Conservation (phyloP, 2,888 invertebrate genomes). For the Aspidiotus destructor region DNA sequence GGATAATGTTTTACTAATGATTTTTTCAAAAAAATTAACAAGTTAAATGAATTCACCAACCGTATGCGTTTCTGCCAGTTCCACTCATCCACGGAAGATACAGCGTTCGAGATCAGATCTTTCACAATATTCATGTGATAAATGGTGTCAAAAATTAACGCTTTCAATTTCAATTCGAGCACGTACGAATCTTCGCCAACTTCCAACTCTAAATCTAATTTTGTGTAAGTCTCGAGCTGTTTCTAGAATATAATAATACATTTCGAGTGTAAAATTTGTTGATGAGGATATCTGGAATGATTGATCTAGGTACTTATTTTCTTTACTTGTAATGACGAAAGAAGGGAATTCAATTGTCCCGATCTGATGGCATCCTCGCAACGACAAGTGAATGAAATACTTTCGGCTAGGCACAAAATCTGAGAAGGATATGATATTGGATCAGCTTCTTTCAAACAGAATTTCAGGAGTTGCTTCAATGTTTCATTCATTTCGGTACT, state of each 20-base stretch:
- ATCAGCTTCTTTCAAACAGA: constrained; percentile 48
- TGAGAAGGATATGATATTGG: constrained; percentile 61
- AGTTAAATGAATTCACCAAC: constrained; percentile 42
- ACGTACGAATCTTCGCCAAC: constrained; percentile 50
- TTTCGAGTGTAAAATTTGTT: background rate
- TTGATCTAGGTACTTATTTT: background rate
- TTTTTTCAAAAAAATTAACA: background rate
- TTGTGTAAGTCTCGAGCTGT: constrained; percentile 47
- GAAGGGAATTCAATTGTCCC: constrained; percentile 50
- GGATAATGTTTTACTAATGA: constrained; percentile 9
- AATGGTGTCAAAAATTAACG: constrained; percentile 84
- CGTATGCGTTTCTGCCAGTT: constrained; percentile 90
- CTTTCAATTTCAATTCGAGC: constrained; percentile 76
- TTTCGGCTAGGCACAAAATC: constrained; percentile 75
- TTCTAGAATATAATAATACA: constrained; percentile 38
- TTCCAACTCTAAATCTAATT: constrained; percentile 44
- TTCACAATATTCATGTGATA: constrained; percentile 79
- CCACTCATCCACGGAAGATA: constrained; percentile 67
- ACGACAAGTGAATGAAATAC: constrained; percentile 72
- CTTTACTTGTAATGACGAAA: constrained; percentile 45
- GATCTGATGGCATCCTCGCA: constrained; percentile 68
- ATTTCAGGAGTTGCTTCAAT: constrained; percentile 57
- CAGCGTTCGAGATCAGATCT: constrained; percentile 59
- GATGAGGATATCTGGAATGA: background rate
- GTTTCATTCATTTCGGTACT: constrained; percentile 73